These are phyloP conservation scores for Avahi laniger DNA, from an alignment of 2,797 vertebrate species.

Conservation along the genomic window DNA sequence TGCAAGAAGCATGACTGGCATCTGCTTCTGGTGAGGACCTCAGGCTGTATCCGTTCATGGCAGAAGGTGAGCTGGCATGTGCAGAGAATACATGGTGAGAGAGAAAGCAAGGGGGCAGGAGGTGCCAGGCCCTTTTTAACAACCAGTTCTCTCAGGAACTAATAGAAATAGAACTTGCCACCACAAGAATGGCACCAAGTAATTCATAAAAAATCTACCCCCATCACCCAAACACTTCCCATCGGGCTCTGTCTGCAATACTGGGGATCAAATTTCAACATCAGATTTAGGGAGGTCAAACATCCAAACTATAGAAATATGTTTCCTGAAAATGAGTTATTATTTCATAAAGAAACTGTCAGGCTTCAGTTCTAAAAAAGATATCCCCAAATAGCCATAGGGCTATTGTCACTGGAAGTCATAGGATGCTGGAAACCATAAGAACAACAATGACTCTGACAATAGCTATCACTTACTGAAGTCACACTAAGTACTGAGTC, in stretches of 20 bases:
- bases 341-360: slow-evolving; percentile 29
- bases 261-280: not conserved
- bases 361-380: not conserved
- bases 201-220: not conserved
- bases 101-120: not conserved
- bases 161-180: not conserved
- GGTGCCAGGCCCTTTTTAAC: not conserved
- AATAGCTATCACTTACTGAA: not conserved
- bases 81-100: not conserved
- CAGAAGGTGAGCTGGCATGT: not conserved
- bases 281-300: not conserved
- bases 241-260: not conserved
- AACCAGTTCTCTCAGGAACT: not conserved
- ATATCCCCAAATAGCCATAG: not conserved
- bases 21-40: not conserved
- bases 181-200: not conserved
- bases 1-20: not conserved
- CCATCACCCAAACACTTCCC: not conserved
- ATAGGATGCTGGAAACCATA: not conserved
- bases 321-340: slow-evolving; percentile 27
- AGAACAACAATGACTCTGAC: not conserved
- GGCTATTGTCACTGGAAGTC: not conserved
- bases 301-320: not conserved
- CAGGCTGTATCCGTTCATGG: not conserved
- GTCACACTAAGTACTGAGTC: not conserved